Percentiles rank a stretch among this genome's conserved stretches.
Evolutionary conservation across 2,888 invertebrate species (phyloP).

Genomic region (Acholoe squamosa): DNA sequence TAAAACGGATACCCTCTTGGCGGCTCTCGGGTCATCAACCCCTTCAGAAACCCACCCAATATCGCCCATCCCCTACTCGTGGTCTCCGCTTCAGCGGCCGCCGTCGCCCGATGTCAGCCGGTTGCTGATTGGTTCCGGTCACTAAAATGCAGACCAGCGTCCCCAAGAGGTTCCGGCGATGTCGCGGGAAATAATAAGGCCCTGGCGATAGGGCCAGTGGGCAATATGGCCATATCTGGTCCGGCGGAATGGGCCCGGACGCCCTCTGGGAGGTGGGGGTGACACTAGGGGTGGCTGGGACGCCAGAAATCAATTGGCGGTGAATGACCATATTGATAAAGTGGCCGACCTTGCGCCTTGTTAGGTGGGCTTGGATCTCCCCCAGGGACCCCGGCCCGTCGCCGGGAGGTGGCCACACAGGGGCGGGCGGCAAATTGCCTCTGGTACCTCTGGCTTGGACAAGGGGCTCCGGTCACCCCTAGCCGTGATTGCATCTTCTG

Average conservation of each 20-base stretch:
- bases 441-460: not conserved
- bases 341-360: slow-evolving; percentile 23
- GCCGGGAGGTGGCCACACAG: slow-evolving; percentile 35
- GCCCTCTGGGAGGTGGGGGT: slow-evolving; percentile 27
- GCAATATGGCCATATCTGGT: slow-evolving; percentile 57
- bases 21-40: not conserved
- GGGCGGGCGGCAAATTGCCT: slow-evolving; percentile 50
- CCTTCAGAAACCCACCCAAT: slow-evolving; percentile 9
- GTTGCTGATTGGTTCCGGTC: slow-evolving; percentile 49
- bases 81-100: not conserved
- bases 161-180: not conserved
- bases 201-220: slow-evolving; percentile 35
- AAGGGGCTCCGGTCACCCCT: not conserved
- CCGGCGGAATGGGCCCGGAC: not conserved
- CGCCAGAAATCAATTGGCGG: slow-evolving; percentile 36
- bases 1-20: not conserved
- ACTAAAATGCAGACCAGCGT: slow-evolving; percentile 38
- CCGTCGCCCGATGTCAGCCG: not conserved
- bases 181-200: slow-evolving; percentile 59
- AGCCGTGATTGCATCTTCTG: slow-evolving; percentile 3
- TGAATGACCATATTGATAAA: slow-evolving; percentile 56
- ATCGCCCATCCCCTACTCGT: not conserved
- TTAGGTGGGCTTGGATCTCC: not conserved
- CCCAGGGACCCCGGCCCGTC: not conserved
- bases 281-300: not conserved